Base-by-base conservation (phyloP, 2,797 vertebrate genomes). In the Dermochelys coriacea region DNA sequence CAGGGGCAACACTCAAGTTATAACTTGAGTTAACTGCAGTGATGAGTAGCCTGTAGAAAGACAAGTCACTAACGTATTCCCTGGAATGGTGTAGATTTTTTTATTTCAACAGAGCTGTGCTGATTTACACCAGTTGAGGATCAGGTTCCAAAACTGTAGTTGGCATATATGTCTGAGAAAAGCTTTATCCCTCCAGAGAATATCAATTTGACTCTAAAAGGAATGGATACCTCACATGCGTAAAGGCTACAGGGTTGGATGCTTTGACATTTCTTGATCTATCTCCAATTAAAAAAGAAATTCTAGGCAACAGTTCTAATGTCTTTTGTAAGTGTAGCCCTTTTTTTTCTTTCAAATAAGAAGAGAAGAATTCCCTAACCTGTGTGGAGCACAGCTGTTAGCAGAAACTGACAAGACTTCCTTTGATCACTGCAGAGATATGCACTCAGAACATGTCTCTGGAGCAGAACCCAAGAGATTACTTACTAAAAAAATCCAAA, bases 321-420 rank as follows among this genome's bases (percentile, higher is more conserved):
- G 31, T 3, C 9, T 81, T 49, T 29, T 50, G 34, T 0, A 2
- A 61, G 64, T 47, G 16, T 1, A 0, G 77, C 45, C 64, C 41
- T 55, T 59, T 55, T 29, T 19, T 21, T 9, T 0, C 31, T 3
- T 77, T 37, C 10, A 78, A 45, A 77, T 0, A 29, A 10, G 52
- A 68, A 61, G 51, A 15, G 19, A 61, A 84, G 29, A 47, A 41
- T 75, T 86, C 31, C 27, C 45, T 0, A 0, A 15, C 6, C 0
- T 4, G 5, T 5, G 12, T 3, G 21, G 80, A 18, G 37, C 71
- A 23, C 2, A 2, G 45, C 4, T 45, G 1, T 0, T 1, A 12
- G 37, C 29, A 82, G 51, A 57, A 78, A 68, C 68, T 45, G n/a
- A n/a, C 23, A 47, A 52, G 51, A 34, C 49, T 71, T 16, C 12